Conservation (phyloP, 2,888 invertebrate species). For the Meteorus cinctellus region DNA sequence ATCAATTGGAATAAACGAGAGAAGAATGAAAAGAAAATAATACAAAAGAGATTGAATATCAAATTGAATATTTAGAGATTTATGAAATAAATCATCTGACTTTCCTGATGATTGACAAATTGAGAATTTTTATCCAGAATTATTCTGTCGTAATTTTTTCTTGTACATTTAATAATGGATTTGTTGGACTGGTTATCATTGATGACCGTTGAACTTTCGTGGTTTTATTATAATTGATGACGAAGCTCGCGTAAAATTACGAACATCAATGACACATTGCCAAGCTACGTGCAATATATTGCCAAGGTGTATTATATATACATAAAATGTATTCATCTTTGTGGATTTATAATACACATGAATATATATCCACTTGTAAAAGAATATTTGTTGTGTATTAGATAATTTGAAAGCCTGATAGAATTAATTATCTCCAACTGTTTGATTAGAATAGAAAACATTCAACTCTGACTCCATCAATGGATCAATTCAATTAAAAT, state of each 20-base stretch:
- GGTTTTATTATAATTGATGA: slow-evolving; percentile 43
- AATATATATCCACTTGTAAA: background rate
- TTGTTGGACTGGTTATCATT: background rate
- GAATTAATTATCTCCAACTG: slow-evolving; percentile 31
- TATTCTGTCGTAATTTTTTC: background rate
- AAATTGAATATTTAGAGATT: too few species aligned
- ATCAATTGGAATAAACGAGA: too few species aligned
- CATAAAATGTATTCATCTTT: too few species aligned
- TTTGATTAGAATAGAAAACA: too few species aligned
- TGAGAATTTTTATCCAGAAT: background rate
- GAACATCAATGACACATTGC: slow-evolving; percentile 37
- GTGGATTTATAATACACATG: too few species aligned
- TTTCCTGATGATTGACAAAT: too few species aligned
- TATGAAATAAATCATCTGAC: too few species aligned
- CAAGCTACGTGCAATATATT: slow-evolving; percentile 30
- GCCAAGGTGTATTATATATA: background rate
- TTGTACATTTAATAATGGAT: background rate
- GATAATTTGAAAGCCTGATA: slow-evolving; percentile 1
- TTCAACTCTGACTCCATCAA: too few species aligned
- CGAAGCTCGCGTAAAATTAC: slow-evolving; percentile 38
- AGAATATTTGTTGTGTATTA: background rate
- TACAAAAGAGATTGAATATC: too few species aligned
- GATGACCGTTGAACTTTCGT: slow-evolving; percentile 40
- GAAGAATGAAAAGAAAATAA: too few species aligned
- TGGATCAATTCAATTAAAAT: too few species aligned